These are phyloP conservation scores for Cyprinodon diabolis DNA, from an alignment of 2,797 vertebrate species.

Conservation along the genomic window DNA sequence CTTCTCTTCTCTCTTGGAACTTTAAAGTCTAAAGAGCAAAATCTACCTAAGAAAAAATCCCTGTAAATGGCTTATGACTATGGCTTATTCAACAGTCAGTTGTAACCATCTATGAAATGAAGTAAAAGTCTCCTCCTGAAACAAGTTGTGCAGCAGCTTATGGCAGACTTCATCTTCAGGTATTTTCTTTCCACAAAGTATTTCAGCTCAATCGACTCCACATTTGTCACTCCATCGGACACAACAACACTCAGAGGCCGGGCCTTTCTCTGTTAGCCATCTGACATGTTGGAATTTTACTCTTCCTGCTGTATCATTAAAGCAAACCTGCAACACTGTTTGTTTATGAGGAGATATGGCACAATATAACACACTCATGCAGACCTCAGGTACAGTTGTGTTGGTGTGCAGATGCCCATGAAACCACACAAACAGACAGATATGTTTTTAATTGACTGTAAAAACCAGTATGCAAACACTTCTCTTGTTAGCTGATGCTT, in stretches of 20 bases:
- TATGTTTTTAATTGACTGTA: slow-evolving; percentile 47
- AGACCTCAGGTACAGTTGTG: neutral
- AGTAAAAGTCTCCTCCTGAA: slow-evolving; percentile 19
- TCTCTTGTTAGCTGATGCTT: slow-evolving; percentile 50
- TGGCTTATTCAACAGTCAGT: neutral
- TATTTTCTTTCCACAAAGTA: slow-evolving; percentile 17
- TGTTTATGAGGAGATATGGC: slow-evolving; percentile 10
- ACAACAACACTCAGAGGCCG: slow-evolving; percentile 34
- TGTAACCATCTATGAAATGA: neutral
- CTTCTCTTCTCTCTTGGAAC: neutral
- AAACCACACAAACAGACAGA: slow-evolving; percentile 2
- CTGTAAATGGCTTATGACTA: neutral
- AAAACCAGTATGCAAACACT: neutral
- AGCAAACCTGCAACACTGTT: slow-evolving; percentile 27
- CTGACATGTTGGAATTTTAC: slow-evolving; percentile 40
- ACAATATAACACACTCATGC: neutral
- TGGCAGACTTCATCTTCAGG: slow-evolving; percentile 6
- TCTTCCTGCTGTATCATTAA: slow-evolving; percentile 50
- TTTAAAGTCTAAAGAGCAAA: neutral
- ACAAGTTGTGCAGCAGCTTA: slow-evolving; percentile 7
- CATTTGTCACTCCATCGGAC: slow-evolving; percentile 45
- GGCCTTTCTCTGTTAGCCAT: slow-evolving; percentile 32
- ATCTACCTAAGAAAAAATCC: neutral
- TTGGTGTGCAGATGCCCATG: neutral
- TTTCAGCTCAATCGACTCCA: slow-evolving; percentile 54